Base-by-base conservation (phyloP, 2,797 vertebrate species). In the Graptemys geographica region DNA sequence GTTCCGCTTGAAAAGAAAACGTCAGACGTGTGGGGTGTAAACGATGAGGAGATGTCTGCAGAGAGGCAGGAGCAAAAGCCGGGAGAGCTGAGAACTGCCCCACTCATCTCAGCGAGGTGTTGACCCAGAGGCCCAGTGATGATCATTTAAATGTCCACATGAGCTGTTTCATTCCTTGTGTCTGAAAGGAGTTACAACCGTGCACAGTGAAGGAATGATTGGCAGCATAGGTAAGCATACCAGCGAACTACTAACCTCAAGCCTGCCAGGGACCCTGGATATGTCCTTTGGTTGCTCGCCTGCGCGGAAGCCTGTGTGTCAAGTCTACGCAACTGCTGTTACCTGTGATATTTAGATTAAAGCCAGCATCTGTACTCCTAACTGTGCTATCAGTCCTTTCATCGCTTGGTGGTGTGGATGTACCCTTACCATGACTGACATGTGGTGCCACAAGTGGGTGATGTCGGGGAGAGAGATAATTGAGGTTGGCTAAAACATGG, bases 161-260 rank as follows among this genome's bases (percentile, higher is more conserved):
- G 80, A 84, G 5, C 21, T 78, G 3, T 82, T 57, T 59, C 16
- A 21, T 87, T 92, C 80, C 62, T 87, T 92, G 55, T 41, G 51
- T 11, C 0, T 0, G 83, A 47, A 79, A 90, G 15, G 81, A 1
- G 0, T n/a, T 1, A 76, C 27, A 8, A 9, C 83, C 55, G 13
- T 59, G 19, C 49, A 11, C 87, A 4, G 47, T 53, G 37, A 41
- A 41, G 11, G 69, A 23, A n/a, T n/a, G 62, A 65, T 65, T 65
- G 62, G 31, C 16, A n/a, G n/a, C 21, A 25, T 72, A 21, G 37
- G 69, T 41, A 72, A 21, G 37, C 37, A 12, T 23, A 23, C 69
- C 37, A 37, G n/a, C 9, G 33, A 5, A n/a, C 33, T 10, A 5
- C 18, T 21, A 72, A 23, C 19, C n/a, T 72, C n/a, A 72, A 41